Evolutionary conservation across 1,140 invertebrate genomes (phyloP), one percentile per base, ranked within the genome.

Genomic region (Aphidius gifuensis): DNA sequence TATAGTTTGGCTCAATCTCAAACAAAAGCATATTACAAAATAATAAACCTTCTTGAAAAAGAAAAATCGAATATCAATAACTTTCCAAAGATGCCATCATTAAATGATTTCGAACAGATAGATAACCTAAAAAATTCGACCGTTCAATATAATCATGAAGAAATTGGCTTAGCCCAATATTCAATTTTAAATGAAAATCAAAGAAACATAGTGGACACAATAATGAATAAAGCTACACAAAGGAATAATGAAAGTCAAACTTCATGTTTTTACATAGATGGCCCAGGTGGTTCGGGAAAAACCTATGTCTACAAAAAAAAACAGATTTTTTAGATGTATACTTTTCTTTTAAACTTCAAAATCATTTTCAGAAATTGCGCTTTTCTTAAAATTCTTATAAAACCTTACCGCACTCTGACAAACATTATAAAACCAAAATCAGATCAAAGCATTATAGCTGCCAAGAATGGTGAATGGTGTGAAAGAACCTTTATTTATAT

Each of bases 71-170:
- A 45, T 49, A 45, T 62, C 11, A 39, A 6, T 57, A 43, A 8
- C 40, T 60, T 60, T 49, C 38, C 47, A 21, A 45, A 69, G 16
- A 57, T 71, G 5, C 42, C 64, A 5, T 60, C 68, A 4, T 45
- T 64, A 40, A 67, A 68, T 60, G 61, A 51, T 6, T 57, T 64
- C 45, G 66, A 67, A 32, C n/a, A n/a, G n/a, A 51, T 69, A 43
- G 57, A 68, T 45, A n/a, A n/a, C n/a, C n/a, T n/a, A n/a, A 55
- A 67, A 43, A 57, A 16, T 48, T 7, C 9, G 32, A 46, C 57
- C 39, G 44, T 23, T 23, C 47, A 60, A 21, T 9, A 55, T 49
- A 7, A 57, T 1, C 23, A 38, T 48, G 23, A 46, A 47, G 48
- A 47, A 45, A 57, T 62, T 58, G 55, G 54, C 38, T 9, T 42